A percentile compares a stretch with the other conserved stretches of the same genome.
Conservation (phyloP, 2,113 vertebrate genomes). For the Ciconia boyciana region DNA sequence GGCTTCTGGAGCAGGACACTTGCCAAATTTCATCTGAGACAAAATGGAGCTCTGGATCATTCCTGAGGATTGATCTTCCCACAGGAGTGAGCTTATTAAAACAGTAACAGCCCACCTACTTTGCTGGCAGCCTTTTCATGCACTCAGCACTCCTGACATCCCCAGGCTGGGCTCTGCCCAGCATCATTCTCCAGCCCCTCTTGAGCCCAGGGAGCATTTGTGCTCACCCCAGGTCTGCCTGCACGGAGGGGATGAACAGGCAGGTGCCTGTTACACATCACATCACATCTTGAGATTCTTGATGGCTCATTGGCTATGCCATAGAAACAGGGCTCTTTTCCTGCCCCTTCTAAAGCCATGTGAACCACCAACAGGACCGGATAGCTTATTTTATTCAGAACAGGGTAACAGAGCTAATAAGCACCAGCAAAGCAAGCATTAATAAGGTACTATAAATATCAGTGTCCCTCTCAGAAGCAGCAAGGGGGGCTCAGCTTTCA, state of each 20-base stretch:
- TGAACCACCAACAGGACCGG: neutral
- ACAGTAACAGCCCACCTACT: neutral
- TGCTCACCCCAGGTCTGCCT: neutral
- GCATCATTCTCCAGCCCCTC: neutral
- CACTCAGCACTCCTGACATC: accelerated
- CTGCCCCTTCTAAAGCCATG: neutral
- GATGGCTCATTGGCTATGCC: neutral
- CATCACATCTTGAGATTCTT: neutral
- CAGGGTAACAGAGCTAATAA: neutral
- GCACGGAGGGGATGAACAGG: neutral
- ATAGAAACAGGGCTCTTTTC: neutral
- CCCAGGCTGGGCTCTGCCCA: neutral
- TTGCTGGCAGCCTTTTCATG: neutral
- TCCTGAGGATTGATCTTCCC: neutral
- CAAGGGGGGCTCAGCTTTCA: neutral
- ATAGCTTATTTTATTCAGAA: neutral
- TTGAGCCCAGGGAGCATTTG: neutral
- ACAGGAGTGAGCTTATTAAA: neutral
- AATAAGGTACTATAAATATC: slow-evolving; percentile 19
- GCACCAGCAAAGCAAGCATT: slow-evolving; percentile 7
- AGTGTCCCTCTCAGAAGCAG: neutral
- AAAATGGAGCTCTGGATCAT: too few relatives aligned
- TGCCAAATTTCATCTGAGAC: neutral
- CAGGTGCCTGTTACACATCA: neutral
- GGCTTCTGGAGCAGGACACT: neutral